Evolutionary conservation across 2,888 invertebrate species (phyloP), one percentile per base, ranked within the genome.

Genomic region (Antheraea yamamai): DNA sequence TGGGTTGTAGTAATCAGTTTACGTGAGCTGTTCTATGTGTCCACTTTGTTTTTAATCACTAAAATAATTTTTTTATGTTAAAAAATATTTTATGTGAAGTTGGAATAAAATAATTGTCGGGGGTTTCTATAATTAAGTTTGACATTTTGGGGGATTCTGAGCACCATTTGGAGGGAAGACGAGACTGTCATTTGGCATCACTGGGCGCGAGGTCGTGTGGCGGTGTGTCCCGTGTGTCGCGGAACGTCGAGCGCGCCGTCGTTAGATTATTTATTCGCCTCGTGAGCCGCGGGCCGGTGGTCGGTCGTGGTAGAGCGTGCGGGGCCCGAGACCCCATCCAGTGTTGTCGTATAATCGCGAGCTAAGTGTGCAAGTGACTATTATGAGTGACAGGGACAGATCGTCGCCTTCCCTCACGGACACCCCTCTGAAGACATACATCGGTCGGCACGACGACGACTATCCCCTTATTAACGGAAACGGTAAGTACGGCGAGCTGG

Each of bases 331-430:
- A 88, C 89, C 90, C 90, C 91, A 90, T 87, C 85, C 83, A 82
- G 89, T 92, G 90, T 90, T 89, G 87, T 91, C 86, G 84, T 89
- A 86, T 87, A 83, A 81, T 87, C 85, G 84, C 80, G 76, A 80
- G 79, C 86, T 88, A 87, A 14, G 90, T 91, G 92, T 88, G 79
- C 87, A 91, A 93, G 94, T 94, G 94, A 95, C 96, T 96, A 96
- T 96, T 96, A 97, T 97, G 97, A 97, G 97, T 96, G 97, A 97
- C 96, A 97, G 97, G 96, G 97, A 97, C 96, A 97, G 97, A 95
- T 97, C 96, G 95, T 97, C 97, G 95, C 97, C 97, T 94, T 97
- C 97, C 96, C 96, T 97, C 94, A 96, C 97, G 95, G 97, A 97
- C 96, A 97, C 97, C 95, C 97, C 97, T 95, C 96, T 97, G 92